Evolutionary conservation across 1,140 invertebrate genomes (phyloP), one percentile per base, ranked within the genome.

Genomic region (Papilio machaon): DNA sequence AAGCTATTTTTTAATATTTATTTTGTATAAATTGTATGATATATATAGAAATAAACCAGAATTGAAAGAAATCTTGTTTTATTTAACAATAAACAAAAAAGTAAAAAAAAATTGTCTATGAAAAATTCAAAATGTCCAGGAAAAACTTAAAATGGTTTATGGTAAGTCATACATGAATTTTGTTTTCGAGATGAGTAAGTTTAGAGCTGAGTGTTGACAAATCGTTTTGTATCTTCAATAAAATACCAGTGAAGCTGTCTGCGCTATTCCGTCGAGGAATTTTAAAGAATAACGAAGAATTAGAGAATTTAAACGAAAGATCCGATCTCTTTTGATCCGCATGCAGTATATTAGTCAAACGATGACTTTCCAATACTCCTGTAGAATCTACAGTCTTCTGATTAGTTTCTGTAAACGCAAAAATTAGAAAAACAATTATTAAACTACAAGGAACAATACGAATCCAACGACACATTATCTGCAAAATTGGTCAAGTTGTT

Each of bases 181-280:
- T 90, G 30, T 86, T 90, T 86, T 94, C 91, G 80, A 93, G 88
- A 83, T 87, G 85, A 0, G 91, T 87, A n/a, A 93, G 82, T 87
- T 94, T 93, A 52, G 83, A 90, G 58, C 83, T 91, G 15, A 94
- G 83, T 9, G 84, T 88, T 5, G 85, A 86, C 13, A 94, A 78
- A 80, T 94, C 92, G 47, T 82, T 91, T 90, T 94, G 92, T 79
- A 94, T 92, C 85, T 92, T 94, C 9, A 94, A 76, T 17, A 94
- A 78, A 60, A 93, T 87, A 64, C 91, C 89, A 1, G 89, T 86
- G 54, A 93, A 91, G 80, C 91, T 93, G 49, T 94, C 91, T 23
- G 86, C 82, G 58, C 89, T 92, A 43, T 91, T 94, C 60, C 86
- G 83, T 8, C 87, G 82, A 52, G 87, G 85, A 0, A 93, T 75